Evolutionary conservation across 2,888 invertebrate species (phyloP), one percentile per base, ranked within the genome.

Genomic region (Euspilapteryx auroguttella): DNA sequence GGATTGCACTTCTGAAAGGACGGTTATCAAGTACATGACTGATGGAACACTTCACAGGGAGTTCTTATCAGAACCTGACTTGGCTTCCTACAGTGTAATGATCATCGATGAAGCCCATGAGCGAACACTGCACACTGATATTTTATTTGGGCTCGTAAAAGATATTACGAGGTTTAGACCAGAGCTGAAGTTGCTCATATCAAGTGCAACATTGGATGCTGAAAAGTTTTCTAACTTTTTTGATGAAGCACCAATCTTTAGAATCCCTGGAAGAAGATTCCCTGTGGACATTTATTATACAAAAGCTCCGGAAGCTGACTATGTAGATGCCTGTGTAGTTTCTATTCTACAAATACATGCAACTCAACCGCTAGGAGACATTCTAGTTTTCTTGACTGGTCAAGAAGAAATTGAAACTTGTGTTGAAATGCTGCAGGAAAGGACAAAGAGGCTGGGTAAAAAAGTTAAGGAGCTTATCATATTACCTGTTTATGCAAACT

Each of bases 21-120:
- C 99, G 5, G 79, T 94, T 12, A 83, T 99, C 27, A 99, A 99
- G 63, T 99, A 99, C 54, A 98, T 99, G 98, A 99, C 99, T 15
- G 99, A 99, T 66, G 99, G 99, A 47, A 99, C 98, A 49, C 65
- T 99, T 24, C 89, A 99, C 38, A 78, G 99, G 47, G 99, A 99
- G 69, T 99, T 99, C 59, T 79, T 99, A 2, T 91, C 94, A 24
- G 98, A 99, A 61, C 99, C 99, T 1, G 97, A 97, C 75, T 76
- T 99, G 31, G 89, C 87, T 23, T 87, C 93, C 2, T 99, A 99
- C 63, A 95, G 93, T 75, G 97, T 97, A 0, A 92, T 99, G 89
- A 99, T 99, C 32, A 95, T 99, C 51, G 99, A 99, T 61, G 99
- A 99, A 76, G 99, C 99, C 36, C 99, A 99, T 68, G 99, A 99